Conservation (phyloP, 2,888 invertebrate species). For the Prionchulus punctatus region DNA sequence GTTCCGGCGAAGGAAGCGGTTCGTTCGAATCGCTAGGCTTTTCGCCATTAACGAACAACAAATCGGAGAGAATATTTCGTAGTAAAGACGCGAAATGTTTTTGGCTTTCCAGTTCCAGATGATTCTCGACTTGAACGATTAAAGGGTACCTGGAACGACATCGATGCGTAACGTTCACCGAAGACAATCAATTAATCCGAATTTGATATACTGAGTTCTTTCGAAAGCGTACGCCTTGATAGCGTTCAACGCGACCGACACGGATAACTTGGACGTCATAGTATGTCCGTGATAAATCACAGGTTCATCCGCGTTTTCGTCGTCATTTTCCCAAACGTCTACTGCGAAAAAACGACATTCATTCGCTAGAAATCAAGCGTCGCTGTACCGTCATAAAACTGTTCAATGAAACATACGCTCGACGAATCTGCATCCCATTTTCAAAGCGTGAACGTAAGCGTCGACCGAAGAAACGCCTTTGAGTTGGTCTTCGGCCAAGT, state of each 20-base stretch:
- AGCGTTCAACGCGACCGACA: slow-evolving; percentile 35
- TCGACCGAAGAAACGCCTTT: slow-evolving; percentile 42
- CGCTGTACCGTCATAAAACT: neutral
- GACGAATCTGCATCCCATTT: slow-evolving; percentile 42
- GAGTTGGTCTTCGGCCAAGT: slow-evolving; percentile 41
- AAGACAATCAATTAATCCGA: neutral
- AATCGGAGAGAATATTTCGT: slow-evolving; percentile 32
- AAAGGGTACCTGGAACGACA: slow-evolving; percentile 38
- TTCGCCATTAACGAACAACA: slow-evolving; percentile 20
- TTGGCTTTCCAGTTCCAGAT: slow-evolving; percentile 39
- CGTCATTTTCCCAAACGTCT: slow-evolving; percentile 43
- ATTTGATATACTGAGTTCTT: slow-evolving; percentile 21
- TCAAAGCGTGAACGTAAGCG: slow-evolving; percentile 40
- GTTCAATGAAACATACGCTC: slow-evolving; percentile 35
- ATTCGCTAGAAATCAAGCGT: slow-evolving; percentile 1
- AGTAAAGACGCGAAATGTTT: slow-evolving; percentile 33
- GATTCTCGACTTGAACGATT: slow-evolving; percentile 40
- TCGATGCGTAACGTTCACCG: neutral
- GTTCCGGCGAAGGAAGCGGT: slow-evolving; percentile 38
- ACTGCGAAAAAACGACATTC: slow-evolving; percentile 31
- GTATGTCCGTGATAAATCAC: slow-evolving; percentile 43
- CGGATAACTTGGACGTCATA: slow-evolving; percentile 39
- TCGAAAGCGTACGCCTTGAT: slow-evolving; percentile 41
- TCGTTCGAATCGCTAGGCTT: neutral
- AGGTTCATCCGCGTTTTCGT: slow-evolving; percentile 29